phyloP scores from a whole-genome alignment of 2,113 vertebrate genomes.

The Alces alces region DNA sequence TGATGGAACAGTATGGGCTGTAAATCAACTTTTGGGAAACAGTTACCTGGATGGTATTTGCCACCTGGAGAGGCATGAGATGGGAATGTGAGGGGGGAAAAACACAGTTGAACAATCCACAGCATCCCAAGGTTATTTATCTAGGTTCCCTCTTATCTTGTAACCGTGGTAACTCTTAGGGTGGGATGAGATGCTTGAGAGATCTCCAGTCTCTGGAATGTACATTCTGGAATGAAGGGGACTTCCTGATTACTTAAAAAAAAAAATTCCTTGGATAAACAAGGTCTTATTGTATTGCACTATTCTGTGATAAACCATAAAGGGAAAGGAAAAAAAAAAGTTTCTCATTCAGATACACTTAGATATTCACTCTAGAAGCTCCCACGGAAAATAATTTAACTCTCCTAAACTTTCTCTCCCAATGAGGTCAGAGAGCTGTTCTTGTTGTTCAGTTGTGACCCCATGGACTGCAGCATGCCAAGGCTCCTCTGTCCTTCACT shows the following conservation, averaged over 20 bases:
- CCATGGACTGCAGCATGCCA: background rate
- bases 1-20: background rate
- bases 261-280: background rate
- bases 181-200: background rate
- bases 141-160: background rate
- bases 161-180: background rate
- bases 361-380: background rate
- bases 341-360: background rate
- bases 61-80: too few species aligned
- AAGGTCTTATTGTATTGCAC: background rate
- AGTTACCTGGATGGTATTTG: background rate
- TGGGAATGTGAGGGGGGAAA: background rate
- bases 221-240: background rate
- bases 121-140: background rate
- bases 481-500: background rate
- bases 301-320: background rate
- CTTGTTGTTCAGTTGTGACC: background rate
- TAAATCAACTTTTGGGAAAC: background rate
- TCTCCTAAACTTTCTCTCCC: background rate
- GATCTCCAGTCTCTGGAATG: background rate
- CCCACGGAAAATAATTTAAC: background rate
- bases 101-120: background rate
- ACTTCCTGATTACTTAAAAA: background rate
- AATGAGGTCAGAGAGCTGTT: accelerated
- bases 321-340: background rate